Evolutionary conservation across 2,888 invertebrate genomes (phyloP), one percentile per base, ranked within the genome.

Genomic region (Drosophila birchii): DNA sequence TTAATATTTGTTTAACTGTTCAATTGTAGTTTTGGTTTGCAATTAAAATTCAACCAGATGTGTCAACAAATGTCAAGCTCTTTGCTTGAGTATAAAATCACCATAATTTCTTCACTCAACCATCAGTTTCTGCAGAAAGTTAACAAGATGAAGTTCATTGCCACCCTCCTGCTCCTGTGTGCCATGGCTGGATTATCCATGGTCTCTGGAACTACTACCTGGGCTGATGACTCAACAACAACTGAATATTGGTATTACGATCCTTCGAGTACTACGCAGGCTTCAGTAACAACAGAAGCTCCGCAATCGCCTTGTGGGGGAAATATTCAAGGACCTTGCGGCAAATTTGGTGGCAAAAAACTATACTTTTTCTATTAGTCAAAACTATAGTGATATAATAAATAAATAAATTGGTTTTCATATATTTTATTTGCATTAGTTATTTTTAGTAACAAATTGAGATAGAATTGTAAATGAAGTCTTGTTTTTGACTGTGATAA

Each of bases 341-440:
- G n/a, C n/a, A 14, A 49, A 51, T 5, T n/a, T 0, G 38, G 14
- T 9, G 26, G 9, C 39, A 29, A 43, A 9, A 64, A 63, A n/a
- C 16, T 64, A 11, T 64, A 63, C 20, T 43, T 64, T n/a, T 51
- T 63, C 26, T 64, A 34, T 61, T 44, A 38, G 44, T 14, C 6
- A 8, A 26, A 44, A 26, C 14, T 14, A 1, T 29, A 47, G 1
- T 7, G 1, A 47, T 32, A 12, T 18, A 18, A n/a, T 29, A 9
- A 23, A 26, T 26, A 26, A 9, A 36, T 18, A 14, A 18, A 18
- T 34, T 18, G 2, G 0, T 9, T 16, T 45, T 45, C 8, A 7
- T 44, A 44, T 14, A 16, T 23, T 23, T 3, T 20, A 43, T 20
- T 14, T 20, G 12, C 3, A 3, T 14, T 18, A 3, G 3, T 14